A percentile compares a stretch with the other conserved stretches of the same genome.
phyloP scores from a whole-genome alignment of 2,797 vertebrate genomes.

The Pseudocheirus occidentalis region DNA sequence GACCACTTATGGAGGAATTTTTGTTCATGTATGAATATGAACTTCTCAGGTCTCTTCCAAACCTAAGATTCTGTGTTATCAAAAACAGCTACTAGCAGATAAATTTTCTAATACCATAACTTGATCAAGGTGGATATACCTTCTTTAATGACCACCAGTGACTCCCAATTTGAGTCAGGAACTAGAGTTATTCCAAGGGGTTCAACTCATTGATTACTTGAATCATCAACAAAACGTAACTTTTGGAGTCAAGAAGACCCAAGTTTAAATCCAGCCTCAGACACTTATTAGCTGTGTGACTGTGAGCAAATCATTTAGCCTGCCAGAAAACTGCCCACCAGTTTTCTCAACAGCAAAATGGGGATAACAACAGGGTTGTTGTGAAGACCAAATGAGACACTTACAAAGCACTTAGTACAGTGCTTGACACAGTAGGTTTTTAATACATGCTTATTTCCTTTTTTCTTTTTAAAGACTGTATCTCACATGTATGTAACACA shows the following conservation, averaged over 20 bases:
- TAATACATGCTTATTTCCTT: background rate
- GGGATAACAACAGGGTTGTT: background rate
- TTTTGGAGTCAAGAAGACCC: background rate
- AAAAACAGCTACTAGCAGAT: background rate
- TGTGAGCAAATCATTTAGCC: background rate
- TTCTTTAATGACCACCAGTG: background rate
- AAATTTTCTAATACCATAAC: background rate
- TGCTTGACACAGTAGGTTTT: background rate
- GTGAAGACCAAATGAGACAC: background rate
- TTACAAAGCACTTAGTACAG: background rate
- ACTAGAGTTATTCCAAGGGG: background rate
- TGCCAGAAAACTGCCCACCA: background rate
- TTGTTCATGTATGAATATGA: background rate
- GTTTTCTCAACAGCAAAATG: background rate
- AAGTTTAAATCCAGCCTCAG: background rate
- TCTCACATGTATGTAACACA: background rate
- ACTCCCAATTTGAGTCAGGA: background rate
- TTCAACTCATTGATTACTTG: background rate
- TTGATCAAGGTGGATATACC: background rate
- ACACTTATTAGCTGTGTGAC: background rate
- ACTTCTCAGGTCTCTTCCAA: background rate
- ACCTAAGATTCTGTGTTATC: background rate
- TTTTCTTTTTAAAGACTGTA: background rate
- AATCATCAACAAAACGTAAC: background rate
- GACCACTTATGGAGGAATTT: background rate